Evolutionary conservation across 1,140 invertebrate species (phyloP), one percentile per base, ranked within the genome.

Genomic region (Centruroides sculpturatus): DNA sequence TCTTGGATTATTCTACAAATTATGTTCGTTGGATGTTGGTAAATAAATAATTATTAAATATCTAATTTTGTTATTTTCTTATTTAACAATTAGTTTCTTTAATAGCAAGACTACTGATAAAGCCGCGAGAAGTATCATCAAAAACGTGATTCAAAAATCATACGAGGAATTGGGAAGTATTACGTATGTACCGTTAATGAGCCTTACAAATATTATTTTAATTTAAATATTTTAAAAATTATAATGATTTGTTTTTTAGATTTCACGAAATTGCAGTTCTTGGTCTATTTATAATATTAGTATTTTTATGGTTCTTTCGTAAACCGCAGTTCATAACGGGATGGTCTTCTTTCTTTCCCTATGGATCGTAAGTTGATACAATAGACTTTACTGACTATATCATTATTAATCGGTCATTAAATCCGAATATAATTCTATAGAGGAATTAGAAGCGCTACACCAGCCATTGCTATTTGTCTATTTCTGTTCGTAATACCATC

Each of bases 401-500:
- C 23, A 23, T 23, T 23, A 23, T 1, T 23, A 23, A 23, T 23
- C 2, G 2, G 23, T 23, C 23, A 1, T 23, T 23, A 23, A 23
- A 23, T 23, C 23, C 23, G 0, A 23, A 23, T 23, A 23, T 6
- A 6, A 7, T 52, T 55, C 52, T 71, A 23, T 66, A 79, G 78
- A 47, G 70, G 69, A 53, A 73, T 78, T 4, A 74, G 86, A 67
- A 89, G 92, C 69, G 87, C 88, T 0, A 89, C 86, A n/a, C 83
- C 88, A 1, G 90, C 85, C 0, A 82, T 89, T 66, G 81, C 85
- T 52, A 79, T 91, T 1, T 85, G 85, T 6, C 76, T 92, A 46
- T 73, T 90, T 13, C 80, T 92, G 67, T 92, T 92, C 71, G 73
- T 89, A 8, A 73, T 92, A 49, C 89, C 90, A 1, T 80, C 87